Evolutionary conservation across 2,113 vertebrate species (phyloP), one percentile per base, ranked within the genome.

Genomic region (Trematomus loennbergii): DNA sequence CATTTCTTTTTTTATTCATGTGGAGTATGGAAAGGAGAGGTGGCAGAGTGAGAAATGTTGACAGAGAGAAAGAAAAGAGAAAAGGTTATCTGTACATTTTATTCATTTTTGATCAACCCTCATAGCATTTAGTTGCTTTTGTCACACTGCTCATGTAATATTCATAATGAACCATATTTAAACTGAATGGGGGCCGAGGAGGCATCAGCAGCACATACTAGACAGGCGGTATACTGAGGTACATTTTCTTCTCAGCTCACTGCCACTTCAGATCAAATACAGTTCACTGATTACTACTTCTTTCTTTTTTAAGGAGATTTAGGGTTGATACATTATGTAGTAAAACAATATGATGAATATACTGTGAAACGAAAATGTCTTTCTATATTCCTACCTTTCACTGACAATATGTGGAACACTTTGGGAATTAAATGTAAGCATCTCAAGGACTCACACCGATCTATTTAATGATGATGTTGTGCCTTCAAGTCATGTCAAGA

Each of bases 11-110:
- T 81, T 76, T 74, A 84, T 92, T 85, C 75, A 73, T 80, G 87
- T 82, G 40, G 18, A 88, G 81, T 65, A 63, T 69, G 49, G 45
- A 63, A 72, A 46, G 74, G 61, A 72, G 82, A 87, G 72, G 78
- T 58, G 57, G 53, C 70, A 46, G 63, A 70, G 3, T 50, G 66
- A 87, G 52, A 82, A 48, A 65, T 7, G 13, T 45, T 59, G 22
- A 75, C 18, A 50, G 52, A 66, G 50, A 60, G 45, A 64, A 69
- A 83, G 52, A 82, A 75, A 72, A 75, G 59, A 76, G 75, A 86
- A 87, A 90, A 91, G 89, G 91, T 90, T 83, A 93, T 84, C 85
- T 67, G 69, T 53, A 62, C 52, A 33, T 54, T 86, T 82, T 62
- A 78, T 81, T 87, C 72, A 74, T 76, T 88, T 75, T 81, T 75